A percentile compares a stretch with the other conserved stretches of the same genome.
Conservation (phyloP, 1,140 invertebrate genomes). For the Drosophila setifemur region DNA sequence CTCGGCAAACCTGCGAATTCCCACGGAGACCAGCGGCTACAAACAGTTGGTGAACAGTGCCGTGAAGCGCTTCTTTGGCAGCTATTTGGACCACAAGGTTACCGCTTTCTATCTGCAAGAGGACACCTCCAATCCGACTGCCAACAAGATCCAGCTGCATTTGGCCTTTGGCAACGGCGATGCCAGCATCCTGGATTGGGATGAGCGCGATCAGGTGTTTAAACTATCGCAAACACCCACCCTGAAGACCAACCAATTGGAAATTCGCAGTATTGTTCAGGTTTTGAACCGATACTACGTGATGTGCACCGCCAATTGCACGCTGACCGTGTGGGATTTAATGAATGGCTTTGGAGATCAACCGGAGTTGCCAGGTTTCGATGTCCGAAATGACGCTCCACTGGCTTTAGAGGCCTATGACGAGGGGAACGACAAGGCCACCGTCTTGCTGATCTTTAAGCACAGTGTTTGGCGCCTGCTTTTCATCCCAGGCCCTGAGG, state of each 20-base stretch:
- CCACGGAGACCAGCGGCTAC: conserved; percentile 8
- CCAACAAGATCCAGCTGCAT: conserved; percentile 46
- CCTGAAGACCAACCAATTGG: conserved; percentile 18
- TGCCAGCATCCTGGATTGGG: conserved; percentile 52
- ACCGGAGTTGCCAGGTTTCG: not conserved
- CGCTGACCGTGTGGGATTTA: conserved; percentile 44
- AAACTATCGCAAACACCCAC: conserved; percentile 16
- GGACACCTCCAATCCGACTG: not conserved
- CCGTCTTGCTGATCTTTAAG: conserved; percentile 49
- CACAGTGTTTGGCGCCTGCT: conserved; percentile 36
- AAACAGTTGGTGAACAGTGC: conserved; percentile 45
- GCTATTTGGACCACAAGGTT: conserved; percentile 27
- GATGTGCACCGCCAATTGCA: conserved; percentile 32
- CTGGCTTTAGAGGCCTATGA: conserved; percentile 24
- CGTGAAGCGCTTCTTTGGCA: conserved; percentile 18
- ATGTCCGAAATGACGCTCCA: conserved; percentile 8
- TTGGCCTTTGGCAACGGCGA: conserved; percentile 54
- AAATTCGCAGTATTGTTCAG: conserved; percentile 31
- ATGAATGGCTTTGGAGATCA: conserved; percentile 8
- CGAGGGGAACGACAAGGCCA: conserved; percentile 10
- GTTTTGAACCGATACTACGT: conserved; percentile 48
- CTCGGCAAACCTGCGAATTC: not conserved
- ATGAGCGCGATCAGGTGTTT: conserved; percentile 36
- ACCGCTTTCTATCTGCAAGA: conserved; percentile 52
- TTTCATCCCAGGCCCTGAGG: conserved; percentile 1